These are phyloP conservation scores for Chrysomela aeneicollis DNA, from an alignment of 2,888 invertebrate genomes.

Conservation along the genomic window DNA sequence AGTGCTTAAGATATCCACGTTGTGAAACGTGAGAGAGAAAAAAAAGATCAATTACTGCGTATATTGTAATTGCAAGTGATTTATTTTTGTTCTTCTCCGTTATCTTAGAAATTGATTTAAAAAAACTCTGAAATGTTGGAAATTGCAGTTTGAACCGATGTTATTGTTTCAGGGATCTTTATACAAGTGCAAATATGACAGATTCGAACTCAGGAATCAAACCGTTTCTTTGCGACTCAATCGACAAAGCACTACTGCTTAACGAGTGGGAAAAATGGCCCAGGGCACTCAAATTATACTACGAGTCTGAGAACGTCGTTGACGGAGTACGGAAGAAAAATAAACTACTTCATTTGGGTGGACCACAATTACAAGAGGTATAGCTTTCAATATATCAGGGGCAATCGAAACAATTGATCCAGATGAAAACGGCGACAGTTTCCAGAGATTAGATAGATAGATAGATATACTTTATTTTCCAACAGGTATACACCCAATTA, in stretches of 20 bases:
- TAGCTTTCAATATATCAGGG: slow-evolving; percentile 45
- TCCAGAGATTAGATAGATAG: slow-evolving; percentile 40
- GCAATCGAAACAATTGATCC: slow-evolving; percentile 38
- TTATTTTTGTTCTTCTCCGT: too few species aligned
- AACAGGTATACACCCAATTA: too few species aligned
- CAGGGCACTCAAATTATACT: slow-evolving; percentile 43
- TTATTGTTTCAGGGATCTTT: neutral
- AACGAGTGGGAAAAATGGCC: slow-evolving; percentile 47
- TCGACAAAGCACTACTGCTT: slow-evolving; percentile 43
- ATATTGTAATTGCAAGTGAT: too few species aligned
- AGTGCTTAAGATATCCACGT: too few species aligned
- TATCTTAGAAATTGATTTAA: too few species aligned
- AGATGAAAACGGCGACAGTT: slow-evolving; percentile 40
- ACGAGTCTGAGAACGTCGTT: slow-evolving; percentile 45
- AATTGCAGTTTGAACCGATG: too few species aligned
- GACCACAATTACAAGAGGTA: too few species aligned
- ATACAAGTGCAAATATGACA: neutral
- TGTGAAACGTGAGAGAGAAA: too few species aligned
- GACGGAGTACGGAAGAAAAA: slow-evolving; percentile 40
- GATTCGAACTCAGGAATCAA: slow-evolving; percentile 17
- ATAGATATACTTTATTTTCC: too few species aligned
- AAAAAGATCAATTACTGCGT: too few species aligned
- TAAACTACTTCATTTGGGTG: slow-evolving; percentile 47
- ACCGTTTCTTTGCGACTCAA: slow-evolving; percentile 40
- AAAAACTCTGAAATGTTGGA: too few species aligned